phyloP scores from a whole-genome alignment of 1,140 invertebrate species.

The Ceratina calcarata region DNA sequence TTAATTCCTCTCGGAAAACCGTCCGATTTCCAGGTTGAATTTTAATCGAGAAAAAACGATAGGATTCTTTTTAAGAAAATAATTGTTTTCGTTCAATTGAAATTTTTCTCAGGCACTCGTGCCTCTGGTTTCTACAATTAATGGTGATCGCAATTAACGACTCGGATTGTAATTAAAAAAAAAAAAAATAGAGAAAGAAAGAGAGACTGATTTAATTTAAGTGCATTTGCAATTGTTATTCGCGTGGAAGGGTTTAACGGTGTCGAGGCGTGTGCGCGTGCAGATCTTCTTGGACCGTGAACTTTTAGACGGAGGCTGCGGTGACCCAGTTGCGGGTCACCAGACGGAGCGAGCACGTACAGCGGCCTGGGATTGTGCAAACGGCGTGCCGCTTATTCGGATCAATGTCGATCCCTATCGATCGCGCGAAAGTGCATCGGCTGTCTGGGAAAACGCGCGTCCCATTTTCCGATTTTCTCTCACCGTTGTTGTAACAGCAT shows the following conservation, averaged over 20 bases:
- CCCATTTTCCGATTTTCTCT: background rate
- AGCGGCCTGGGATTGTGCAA: slow-evolving; percentile 13
- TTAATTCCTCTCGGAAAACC: background rate
- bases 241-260: background rate
- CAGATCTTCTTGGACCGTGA: slow-evolving; percentile 13
- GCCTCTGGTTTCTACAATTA: no score
- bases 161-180: no score
- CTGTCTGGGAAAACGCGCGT: background rate
- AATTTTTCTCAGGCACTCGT: slow-evolving; percentile 1
- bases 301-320: slow-evolving; percentile 10
- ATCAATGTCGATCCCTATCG: slow-evolving; percentile 36
- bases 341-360: slow-evolving; percentile 9
- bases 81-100: slow-evolving; percentile 32
- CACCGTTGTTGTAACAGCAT: no score
- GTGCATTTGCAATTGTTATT: background rate
- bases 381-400: slow-evolving; percentile 8
- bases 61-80: background rate
- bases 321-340: slow-evolving; percentile 11
- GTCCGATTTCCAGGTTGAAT: no score
- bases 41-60: no score
- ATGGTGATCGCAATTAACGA: no score
- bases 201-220: no score
- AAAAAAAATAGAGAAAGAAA: no score
- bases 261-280: no score
- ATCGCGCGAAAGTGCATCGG: background rate